Evolutionary conservation across 2,797 vertebrate genomes (phyloP).

Genomic region (Pitangus sulphuratus): DNA sequence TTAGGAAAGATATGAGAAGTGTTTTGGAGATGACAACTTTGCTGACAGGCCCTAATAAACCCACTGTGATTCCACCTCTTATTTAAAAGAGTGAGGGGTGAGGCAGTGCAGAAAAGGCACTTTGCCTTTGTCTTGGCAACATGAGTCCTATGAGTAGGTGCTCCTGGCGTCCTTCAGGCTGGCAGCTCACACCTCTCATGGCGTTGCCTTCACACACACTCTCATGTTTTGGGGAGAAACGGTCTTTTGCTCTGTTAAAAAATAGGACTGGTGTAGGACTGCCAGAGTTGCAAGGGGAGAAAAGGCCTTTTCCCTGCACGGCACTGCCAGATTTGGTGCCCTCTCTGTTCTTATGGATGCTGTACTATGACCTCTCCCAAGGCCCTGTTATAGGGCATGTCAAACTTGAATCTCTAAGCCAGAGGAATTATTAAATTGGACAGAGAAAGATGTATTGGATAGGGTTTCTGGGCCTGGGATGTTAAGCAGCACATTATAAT

Average conservation of each 20-base stretch:
- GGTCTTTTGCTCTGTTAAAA: neutral
- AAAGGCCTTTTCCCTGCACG: neutral
- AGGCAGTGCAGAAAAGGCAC: neutral
- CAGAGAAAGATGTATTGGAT: neutral
- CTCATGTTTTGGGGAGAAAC: neutral
- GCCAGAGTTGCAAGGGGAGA: neutral
- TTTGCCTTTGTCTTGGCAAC: neutral
- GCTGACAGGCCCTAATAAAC: neutral
- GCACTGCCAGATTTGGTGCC: neutral
- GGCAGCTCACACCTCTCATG: neutral
- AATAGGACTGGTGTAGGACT: neutral
- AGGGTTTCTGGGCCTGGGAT: neutral
- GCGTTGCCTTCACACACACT: neutral
- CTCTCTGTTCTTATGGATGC: neutral
- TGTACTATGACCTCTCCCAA: neutral
- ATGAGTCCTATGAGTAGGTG: neutral
- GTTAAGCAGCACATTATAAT: neutral
- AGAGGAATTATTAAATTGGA: neutral
- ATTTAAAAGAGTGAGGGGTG: neutral
- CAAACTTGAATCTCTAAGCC: neutral
- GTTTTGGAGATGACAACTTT: neutral
- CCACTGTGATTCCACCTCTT: neutral
- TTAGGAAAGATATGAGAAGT: neutral
- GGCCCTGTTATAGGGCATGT: fast-evolving
- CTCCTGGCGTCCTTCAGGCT: neutral